phyloP scores from a whole-genome alignment of 2,888 invertebrate genomes.

The Euphydryas editha region DNA sequence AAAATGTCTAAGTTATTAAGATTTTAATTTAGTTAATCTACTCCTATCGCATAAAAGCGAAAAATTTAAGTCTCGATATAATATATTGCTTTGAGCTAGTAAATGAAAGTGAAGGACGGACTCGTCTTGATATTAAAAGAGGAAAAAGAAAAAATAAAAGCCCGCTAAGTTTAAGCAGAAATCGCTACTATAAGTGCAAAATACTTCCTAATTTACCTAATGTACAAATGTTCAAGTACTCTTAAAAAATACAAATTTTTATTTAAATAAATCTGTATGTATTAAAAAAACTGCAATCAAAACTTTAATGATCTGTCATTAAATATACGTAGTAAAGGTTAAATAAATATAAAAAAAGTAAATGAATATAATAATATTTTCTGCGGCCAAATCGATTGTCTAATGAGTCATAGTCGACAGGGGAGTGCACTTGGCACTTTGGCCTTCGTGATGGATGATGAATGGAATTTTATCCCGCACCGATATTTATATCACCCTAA shows the following conservation, averaged over 20 bases:
- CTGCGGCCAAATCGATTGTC: conserved; percentile 67
- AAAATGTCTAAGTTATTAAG: background rate
- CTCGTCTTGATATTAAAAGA: conserved; percentile 11
- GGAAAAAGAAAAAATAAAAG: conserved; percentile 13
- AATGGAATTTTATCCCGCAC: conserved; percentile 68
- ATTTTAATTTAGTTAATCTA: conserved; percentile 9
- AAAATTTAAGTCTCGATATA: conserved; percentile 10
- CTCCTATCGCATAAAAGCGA: conserved; percentile 10
- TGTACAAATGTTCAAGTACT: background rate
- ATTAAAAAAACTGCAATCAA: too few relatives aligned
- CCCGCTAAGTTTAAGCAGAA: conserved; percentile 9
- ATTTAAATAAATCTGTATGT: background rate
- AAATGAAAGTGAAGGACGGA: conserved; percentile 10
- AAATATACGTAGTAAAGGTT: background rate
- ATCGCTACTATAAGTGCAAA: conserved; percentile 2
- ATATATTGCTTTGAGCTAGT: conserved; percentile 12
- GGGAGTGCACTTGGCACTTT: conserved; percentile 76
- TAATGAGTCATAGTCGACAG: conserved; percentile 78
- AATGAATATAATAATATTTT: conserved; percentile 31
- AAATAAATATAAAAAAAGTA: background rate
- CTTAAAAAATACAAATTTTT: too few relatives aligned
- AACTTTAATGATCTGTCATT: background rate
- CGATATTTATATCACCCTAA: conserved; percentile 61
- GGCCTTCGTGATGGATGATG: conserved; percentile 72
- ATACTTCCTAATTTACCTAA: too few relatives aligned